Base-by-base conservation (phyloP, 1,140 invertebrate species). In the Hyles vespertilio region DNA sequence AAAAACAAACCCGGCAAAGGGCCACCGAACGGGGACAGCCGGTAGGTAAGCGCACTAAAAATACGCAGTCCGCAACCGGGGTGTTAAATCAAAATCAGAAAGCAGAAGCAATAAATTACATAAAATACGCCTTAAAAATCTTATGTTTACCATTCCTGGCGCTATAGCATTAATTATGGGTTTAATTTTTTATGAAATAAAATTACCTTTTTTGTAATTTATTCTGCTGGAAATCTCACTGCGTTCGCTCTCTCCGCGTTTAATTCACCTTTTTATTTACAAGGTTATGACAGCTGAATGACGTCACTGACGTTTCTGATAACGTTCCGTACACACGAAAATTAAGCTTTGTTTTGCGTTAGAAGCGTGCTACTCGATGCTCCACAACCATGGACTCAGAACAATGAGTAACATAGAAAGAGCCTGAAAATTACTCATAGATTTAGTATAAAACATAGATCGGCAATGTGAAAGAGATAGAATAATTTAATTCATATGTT, bases 181-280 rank as follows among this genome's bases (percentile, higher is more conserved):
- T 40, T 40, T 40, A 5, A 40, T 5, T 5, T 10, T 8, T 11
- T 10, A 48, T n/a, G n/a, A 10, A 11, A 48, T n/a, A 10, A 48
- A n/a, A 48, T 11, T 11, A 48, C 12, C n/a, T 48, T 40, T 5
- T 40, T 40, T 48, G 7, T 5, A 48, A 48, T 48, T 11, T 48
- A 48, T 10, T 48, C n/a, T n/a, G 5, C 46, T 48, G n/a, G 12
- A 48, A 5, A 48, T 11, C 12, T 4, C 33, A 52, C 50, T 32
- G 58, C 51, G 46, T 32, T 58, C 22, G 33, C 48, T 59, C 52
- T 48, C 51, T 57, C 48, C 50, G 57, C 47, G 49, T 7, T 49
- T 51, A 62, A 55, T 67, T 65, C 52, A 58, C 46, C 45, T 57
- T 66, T 67, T 60, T 63, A 68, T 71, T 67, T 74, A 74, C 72